Percentiles rank a stretch among this genome's conserved stretches.
These are phyloP conservation scores for Iguana delicatissima DNA, from an alignment of 2,797 vertebrate genomes.

Conservation along the genomic window DNA sequence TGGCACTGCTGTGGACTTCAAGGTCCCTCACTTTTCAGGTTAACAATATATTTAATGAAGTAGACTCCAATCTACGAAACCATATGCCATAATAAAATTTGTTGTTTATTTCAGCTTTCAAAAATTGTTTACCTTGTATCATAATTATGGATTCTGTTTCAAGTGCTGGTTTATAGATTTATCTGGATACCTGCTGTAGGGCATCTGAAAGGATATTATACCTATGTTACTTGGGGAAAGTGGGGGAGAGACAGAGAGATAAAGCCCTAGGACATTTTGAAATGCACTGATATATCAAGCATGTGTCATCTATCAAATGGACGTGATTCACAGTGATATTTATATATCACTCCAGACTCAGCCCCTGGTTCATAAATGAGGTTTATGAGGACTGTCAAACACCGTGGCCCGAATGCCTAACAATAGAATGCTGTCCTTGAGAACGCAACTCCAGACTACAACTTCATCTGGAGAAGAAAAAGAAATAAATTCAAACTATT, in stretches of 20 bases:
- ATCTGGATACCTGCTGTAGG: slow-evolving; percentile 22
- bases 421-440: slow-evolving; percentile 36
- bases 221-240: slow-evolving; percentile 10
- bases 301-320: slow-evolving; percentile 26
- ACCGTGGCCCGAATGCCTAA: slow-evolving; percentile 44
- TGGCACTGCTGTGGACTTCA: no score
- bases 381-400: slow-evolving; percentile 44
- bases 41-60: not conserved
- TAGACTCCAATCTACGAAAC: not conserved
- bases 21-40: no score
- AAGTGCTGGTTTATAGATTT: slow-evolving; percentile 42
- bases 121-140: slow-evolving; percentile 27
- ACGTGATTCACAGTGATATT: slow-evolving; percentile 27
- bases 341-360: slow-evolving; percentile 42
- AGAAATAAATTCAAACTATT: slow-evolving; percentile 43
- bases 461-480: slow-evolving; percentile 27
- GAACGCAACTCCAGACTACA: slow-evolving; percentile 35
- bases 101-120: slow-evolving; percentile 13
- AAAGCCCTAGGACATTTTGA: slow-evolving; percentile 43
- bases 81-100: not conserved
- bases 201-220: slow-evolving; percentile 43
- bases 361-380: slow-evolving; percentile 41
- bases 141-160: slow-evolving; percentile 44
- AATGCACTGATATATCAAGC: slow-evolving; percentile 50
- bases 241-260: slow-evolving; percentile 25